Base-by-base conservation (phyloP, 2,113 vertebrate species). In the Bombycilla garrulus region DNA sequence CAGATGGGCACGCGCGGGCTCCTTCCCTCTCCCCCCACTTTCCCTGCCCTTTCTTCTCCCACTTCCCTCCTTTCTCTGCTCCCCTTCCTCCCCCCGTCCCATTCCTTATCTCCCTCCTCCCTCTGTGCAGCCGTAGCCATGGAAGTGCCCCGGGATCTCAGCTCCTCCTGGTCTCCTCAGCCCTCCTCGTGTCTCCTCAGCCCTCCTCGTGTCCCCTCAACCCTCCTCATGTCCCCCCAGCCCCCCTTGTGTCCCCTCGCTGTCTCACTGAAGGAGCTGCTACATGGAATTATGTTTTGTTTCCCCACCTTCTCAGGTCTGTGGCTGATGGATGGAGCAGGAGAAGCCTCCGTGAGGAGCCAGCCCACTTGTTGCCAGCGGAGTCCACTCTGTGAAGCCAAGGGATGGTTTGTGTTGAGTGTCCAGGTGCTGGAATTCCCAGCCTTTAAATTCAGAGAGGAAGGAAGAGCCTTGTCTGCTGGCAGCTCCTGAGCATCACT, bases 1-100 rank as follows among this genome's bases (percentile, higher is more conserved):
- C 98, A 98, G 98, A 94, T 98, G 97, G 97, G 97, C 96, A 97
- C 79, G 4, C 33, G 8, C 36, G 2, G 67, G 64, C 71, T 76
- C 76, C 74, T 82, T 81, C 82, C 78, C 42, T 81, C 88, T 91
- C 56, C 86, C 71, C 88, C 83, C 15, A 1, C 69, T 1, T 78
- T 77, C 72, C 64, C 64, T 94, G 81, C 77, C 79, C 54, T 38
- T 38, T n/a, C 53, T 88, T 45, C 86, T 91, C 51, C 36, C 76
- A 31, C 38, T 57, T 15, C 78, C 72, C 56, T 6, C 50, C 50
- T 66, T 62, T 14, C 51, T 36, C 33, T 57, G 33, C 93, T 62
- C 89, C 6, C 10, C 15, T 84, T 74, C 65, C 61, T 19, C 26
- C 29, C 53, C 57, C 57, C 50, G 54, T 33, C 76, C 84, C 10